Percentiles rank a stretch among this genome's conserved stretches.
phyloP scores from a whole-genome alignment of 2,888 invertebrate genomes.

The Macaria liturata region DNA sequence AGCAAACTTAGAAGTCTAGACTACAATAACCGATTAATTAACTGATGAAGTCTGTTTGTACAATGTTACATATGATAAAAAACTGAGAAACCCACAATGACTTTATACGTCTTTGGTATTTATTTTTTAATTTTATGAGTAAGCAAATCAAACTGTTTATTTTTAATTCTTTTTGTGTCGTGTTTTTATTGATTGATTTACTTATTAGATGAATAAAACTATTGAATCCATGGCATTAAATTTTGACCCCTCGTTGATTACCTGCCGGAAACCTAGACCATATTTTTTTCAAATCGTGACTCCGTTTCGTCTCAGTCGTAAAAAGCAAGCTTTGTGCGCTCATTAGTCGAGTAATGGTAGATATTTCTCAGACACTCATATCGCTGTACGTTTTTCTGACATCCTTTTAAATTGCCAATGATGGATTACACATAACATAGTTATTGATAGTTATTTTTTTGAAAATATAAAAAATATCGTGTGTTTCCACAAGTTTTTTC shows the following conservation, averaged over 20 bases:
- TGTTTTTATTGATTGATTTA: too few species aligned
- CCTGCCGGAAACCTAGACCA: background rate
- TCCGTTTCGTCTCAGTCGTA: background rate
- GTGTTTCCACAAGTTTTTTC: conserved; percentile 16
- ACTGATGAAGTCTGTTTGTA: too few species aligned
- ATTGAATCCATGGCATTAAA: too few species aligned
- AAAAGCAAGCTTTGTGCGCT: background rate
- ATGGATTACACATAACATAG: conserved; percentile 11
- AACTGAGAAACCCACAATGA: too few species aligned
- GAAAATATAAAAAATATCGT: conserved; percentile 1
- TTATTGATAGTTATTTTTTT: background rate
- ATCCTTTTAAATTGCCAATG: conserved; percentile 13
- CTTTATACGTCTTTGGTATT: too few species aligned
- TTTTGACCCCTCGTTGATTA: background rate
- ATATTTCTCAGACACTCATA: conserved; percentile 11
- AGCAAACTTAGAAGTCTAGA: too few species aligned
- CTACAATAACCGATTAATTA: too few species aligned
- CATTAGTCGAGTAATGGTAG: conserved; percentile 7
- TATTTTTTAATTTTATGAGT: too few species aligned
- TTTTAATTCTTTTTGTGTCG: too few species aligned
- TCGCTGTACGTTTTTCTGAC: conserved; percentile 13
- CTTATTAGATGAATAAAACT: too few species aligned
- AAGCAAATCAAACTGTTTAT: too few species aligned
- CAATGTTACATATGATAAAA: too few species aligned
- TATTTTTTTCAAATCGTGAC: conserved; percentile 5